These are phyloP conservation scores for Trachymyrmex septentrionalis DNA, from an alignment of 1,140 invertebrate genomes.

Conservation along the genomic window DNA sequence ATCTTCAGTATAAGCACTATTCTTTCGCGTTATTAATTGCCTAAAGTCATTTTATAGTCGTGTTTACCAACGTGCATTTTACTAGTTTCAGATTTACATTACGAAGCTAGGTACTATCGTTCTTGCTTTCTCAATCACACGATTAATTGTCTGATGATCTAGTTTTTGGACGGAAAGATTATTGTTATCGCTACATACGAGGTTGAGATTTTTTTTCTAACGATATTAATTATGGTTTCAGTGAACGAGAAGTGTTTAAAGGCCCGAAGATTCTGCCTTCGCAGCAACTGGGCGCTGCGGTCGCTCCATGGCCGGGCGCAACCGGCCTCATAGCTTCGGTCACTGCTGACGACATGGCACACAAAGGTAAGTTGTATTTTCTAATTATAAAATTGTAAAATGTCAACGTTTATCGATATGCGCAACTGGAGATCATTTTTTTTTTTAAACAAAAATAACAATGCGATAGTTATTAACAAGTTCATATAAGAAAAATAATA, in stretches of 20 bases:
- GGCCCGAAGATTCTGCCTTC: constrained; percentile 87
- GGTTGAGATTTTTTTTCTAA: not conserved
- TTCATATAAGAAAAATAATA: not conserved
- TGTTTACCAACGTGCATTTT: not conserved
- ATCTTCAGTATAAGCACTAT: not conserved
- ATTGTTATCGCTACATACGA: not conserved
- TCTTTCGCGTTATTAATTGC: constrained; percentile 10
- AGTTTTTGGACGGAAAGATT: not conserved
- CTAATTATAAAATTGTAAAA: not conserved
- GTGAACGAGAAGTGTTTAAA: constrained; percentile 83
- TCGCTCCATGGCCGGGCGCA: constrained; percentile 89
- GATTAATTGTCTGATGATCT: not conserved
- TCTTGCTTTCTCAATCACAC: not conserved
- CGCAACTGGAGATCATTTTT: not conserved
- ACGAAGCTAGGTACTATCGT: not conserved
- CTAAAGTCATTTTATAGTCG: not conserved
- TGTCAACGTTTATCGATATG: not conserved
- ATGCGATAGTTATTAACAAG: not conserved
- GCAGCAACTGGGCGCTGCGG: constrained; percentile 88
- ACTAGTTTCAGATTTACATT: not conserved
- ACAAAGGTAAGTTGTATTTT: constrained; percentile 86
- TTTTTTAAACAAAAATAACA: not conserved
- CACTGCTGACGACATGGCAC: constrained; percentile 89
- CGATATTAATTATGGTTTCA: constrained; percentile 73
- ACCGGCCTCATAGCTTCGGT: constrained; percentile 87